Base-by-base conservation (phyloP, 2,797 vertebrate species). In the Amniataba percoides region DNA sequence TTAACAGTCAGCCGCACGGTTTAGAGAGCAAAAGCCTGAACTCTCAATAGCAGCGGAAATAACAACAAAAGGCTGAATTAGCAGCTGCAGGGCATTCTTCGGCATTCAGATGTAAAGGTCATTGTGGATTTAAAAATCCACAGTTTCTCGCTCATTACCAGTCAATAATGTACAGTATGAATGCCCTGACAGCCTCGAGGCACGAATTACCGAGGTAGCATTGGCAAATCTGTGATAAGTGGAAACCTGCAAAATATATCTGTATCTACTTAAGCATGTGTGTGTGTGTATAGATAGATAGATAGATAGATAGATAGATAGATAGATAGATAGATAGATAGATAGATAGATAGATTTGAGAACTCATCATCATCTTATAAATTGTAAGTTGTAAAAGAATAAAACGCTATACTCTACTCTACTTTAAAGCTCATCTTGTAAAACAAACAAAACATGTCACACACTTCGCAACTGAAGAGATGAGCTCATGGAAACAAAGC, bases 61-160 rank as follows among this genome's bases (percentile, higher is more conserved):
- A 85, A 87, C 85, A 90, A 94, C 92, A 93, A 93, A 91, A 80
- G 88, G 72, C 62, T 82, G 80, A 81, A 90, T 87, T 87, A 88
- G 87, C 87, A 84, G 85, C 91, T 82, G 84, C 72, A 42, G 81
- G 78, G 82, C 62, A 84, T 88, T 83, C 75, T 63, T 71, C 65
- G 48, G 69, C 77, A 62, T 78, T 87, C 83, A 58, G 82, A 78
- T 78, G 78, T 84, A 89, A 92, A 94, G 91, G 93, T 92, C 90
- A 89, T 65, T 77, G 84, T 78, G 87, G 90, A 93, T 90, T 94
- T 89, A 86, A 94, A 31, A 88, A 92, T 85, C 72, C 74, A 88
- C 87, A 89, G 88, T 90, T 87, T 84, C 80, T 89, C 31, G 15
- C 83, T 92, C 89, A 90, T 92, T 94, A 88, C 66, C 82, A 87